Percentiles rank a stretch among this genome's conserved stretches.
Conservation (phyloP, 2,888 invertebrate species). For the Drosophila anomalata region DNA sequence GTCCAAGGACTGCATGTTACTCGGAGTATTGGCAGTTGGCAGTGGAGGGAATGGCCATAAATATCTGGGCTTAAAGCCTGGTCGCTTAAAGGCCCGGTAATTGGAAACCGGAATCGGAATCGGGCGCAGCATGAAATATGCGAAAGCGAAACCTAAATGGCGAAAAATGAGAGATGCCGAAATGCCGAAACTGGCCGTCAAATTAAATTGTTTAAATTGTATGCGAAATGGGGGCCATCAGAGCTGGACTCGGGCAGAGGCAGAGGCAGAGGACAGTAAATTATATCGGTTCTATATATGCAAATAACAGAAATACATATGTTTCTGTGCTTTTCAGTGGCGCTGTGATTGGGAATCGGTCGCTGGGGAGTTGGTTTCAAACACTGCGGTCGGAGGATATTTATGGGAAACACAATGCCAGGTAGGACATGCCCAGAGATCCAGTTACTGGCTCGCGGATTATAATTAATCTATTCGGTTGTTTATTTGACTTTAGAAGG, state of each 20-base stretch:
- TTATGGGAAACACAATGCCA: slow-evolving; percentile 3
- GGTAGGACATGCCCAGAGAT: background rate
- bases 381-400: background rate
- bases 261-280: slow-evolving; percentile 10
- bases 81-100: background rate
- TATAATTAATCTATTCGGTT: slow-evolving; percentile 1
- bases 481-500: background rate
- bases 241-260: background rate
- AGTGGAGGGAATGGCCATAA: background rate
- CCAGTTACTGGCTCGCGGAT: background rate
- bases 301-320: background rate
- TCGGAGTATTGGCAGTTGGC: background rate
- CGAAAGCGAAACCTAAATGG: background rate
- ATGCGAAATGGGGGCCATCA: slow-evolving; percentile 1
- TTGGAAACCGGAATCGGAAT: background rate
- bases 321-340: too few species aligned
- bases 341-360: slow-evolving; percentile 6
- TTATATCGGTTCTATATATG: slow-evolving; percentile 1
- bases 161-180: background rate
- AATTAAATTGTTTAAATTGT: slow-evolving; percentile 22
- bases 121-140: background rate
- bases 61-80: slow-evolving; percentile 1
- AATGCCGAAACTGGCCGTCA: background rate
- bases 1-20: background rate
- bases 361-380: slow-evolving; percentile 1